Percentiles rank a stretch among this genome's conserved stretches.
phyloP scores from a whole-genome alignment of 2,888 invertebrate genomes.

The Tipula unca region DNA sequence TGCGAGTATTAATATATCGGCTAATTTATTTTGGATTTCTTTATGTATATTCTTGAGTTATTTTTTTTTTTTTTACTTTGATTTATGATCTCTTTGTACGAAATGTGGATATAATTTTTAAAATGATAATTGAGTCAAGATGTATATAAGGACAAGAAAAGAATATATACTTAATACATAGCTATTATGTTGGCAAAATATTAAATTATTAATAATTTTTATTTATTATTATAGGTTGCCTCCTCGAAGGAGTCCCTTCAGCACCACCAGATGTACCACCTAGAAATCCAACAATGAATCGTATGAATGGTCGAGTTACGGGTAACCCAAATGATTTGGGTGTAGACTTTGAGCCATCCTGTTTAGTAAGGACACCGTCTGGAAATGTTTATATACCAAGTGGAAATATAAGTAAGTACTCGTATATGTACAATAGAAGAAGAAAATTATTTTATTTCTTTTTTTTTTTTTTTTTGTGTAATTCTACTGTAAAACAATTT shows the following conservation, averaged over 20 bases:
- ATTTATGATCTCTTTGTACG: constrained; percentile 14
- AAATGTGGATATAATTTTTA: background rate
- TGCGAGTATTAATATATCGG: background rate
- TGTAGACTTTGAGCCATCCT: constrained; percentile 80
- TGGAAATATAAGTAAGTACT: constrained; percentile 53
- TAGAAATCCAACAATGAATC: constrained; percentile 83
- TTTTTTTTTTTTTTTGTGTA: background rate
- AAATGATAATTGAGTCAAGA: constrained; percentile 4
- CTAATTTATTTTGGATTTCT: background rate
- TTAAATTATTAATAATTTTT: background rate
- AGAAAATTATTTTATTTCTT: background rate
- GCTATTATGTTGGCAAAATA: background rate
- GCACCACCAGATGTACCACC: constrained; percentile 84
- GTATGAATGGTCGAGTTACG: constrained; percentile 80
- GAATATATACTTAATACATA: background rate
- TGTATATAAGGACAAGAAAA: background rate
- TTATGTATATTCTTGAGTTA: background rate
- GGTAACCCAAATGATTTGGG: constrained; percentile 67
- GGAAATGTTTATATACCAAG: constrained; percentile 92
- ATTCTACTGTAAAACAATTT: background rate
- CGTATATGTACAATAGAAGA: background rate
- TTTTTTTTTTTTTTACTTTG: background rate
- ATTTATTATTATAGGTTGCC: constrained; percentile 59
- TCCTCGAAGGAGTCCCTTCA: constrained; percentile 65
- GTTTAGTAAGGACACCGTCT: constrained; percentile 82